A percentile compares a stretch with the other conserved stretches of the same genome.
Conservation (phyloP, 2,888 invertebrate species). For the Orthosia gracilis region DNA sequence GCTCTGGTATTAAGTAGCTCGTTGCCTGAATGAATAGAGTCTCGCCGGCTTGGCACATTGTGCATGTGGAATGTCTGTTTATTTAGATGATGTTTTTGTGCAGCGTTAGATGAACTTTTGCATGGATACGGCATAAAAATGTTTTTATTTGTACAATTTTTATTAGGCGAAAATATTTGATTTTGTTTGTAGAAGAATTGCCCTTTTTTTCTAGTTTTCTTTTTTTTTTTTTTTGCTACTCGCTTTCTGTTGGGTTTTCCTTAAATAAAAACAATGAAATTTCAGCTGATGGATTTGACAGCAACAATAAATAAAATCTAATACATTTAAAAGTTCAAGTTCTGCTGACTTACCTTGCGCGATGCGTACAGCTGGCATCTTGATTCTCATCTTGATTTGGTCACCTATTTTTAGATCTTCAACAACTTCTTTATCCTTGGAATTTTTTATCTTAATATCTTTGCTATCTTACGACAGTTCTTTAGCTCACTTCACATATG, state of each 20-base stretch:
- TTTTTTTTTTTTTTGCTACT: too few species aligned
- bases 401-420: conserved; percentile 91
- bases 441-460: conserved; percentile 86
- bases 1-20: conserved; percentile 88
- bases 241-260: not conserved
- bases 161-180: not conserved
- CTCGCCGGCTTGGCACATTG: conserved; percentile 74
- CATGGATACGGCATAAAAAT: conserved; percentile 28
- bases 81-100: conserved; percentile 74
- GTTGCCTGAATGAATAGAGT: conserved; percentile 83
- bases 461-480: conserved; percentile 82
- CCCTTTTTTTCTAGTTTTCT: accelerated
- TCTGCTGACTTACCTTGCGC: conserved; percentile 95
- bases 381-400: conserved; percentile 98
- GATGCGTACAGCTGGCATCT: conserved; percentile 99
- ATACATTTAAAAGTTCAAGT: conserved; percentile 5
- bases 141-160: conserved; percentile 10
- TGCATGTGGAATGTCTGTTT: conserved; percentile 74
- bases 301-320: conserved; percentile 2
- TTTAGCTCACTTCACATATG: conserved; percentile 87
- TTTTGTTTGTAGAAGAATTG: not conserved
- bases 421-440: conserved; percentile 84
- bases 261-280: not conserved
- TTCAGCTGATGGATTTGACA: not conserved
- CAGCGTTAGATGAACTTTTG: conserved; percentile 39